These are phyloP conservation scores for Myiotriccus ornatus DNA, from an alignment of 2,797 vertebrate genomes.

Conservation along the genomic window DNA sequence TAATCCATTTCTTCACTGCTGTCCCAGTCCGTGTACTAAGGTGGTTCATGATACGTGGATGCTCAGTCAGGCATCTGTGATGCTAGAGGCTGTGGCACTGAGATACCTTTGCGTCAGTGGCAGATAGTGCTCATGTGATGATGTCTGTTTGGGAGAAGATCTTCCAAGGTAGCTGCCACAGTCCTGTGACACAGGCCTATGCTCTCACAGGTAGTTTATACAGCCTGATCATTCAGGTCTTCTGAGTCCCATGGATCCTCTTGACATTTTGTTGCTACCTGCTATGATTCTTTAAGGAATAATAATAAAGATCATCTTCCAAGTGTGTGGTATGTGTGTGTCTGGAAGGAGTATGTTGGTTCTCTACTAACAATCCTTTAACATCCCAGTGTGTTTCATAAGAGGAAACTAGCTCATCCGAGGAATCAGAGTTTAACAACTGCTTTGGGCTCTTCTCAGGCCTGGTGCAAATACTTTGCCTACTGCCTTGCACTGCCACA, in stretches of 20 bases:
- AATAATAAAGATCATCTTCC: background rate
- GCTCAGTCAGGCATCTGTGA: background rate
- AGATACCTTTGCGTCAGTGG: background rate
- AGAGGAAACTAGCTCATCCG: background rate
- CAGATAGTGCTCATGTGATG: background rate
- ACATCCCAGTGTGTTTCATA: background rate
- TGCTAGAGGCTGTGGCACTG: background rate
- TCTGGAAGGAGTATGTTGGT: background rate
- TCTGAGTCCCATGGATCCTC: background rate
- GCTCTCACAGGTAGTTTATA: background rate
- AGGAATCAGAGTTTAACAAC: background rate
- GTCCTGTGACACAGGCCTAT: background rate
- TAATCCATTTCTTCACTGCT: background rate
- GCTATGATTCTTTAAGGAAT: background rate
- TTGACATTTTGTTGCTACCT: background rate
- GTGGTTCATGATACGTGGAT: background rate
- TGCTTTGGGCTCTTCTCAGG: background rate
- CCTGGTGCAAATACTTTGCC: background rate
- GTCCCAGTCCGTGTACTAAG: background rate
- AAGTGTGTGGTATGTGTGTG: background rate
- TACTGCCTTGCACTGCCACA: background rate
- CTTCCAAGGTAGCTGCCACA: background rate
- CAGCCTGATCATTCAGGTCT: background rate
- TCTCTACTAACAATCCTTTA: background rate
- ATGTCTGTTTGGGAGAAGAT: background rate